Evolutionary conservation across 2,888 invertebrate genomes (phyloP), one percentile per base, ranked within the genome.

Genomic region (Odiellus spinosus): DNA sequence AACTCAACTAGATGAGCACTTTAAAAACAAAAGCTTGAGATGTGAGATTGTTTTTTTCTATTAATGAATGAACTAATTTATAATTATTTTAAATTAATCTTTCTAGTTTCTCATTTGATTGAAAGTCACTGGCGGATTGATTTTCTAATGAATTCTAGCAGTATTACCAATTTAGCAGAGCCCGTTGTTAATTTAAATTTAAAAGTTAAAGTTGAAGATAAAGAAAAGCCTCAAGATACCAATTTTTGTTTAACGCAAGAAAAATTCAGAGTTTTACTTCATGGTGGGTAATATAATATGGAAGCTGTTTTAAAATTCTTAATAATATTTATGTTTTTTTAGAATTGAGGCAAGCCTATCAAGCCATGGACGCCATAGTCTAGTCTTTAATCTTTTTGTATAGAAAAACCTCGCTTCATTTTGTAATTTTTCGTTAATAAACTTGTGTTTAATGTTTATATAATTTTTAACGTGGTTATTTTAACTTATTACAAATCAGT

Each of bases 21-120:
- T 51, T n/a, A 48, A 41, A n/a, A 46, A 44, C 8, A 45, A 48
- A n/a, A 48, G 40, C n/a, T 44, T 51, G 26, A 51, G 48, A 39
- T 26, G 50, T 50, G 42, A 39, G 50, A 36, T 34, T 12, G n/a
- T n/a, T n/a, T n/a, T n/a, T n/a, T n/a, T n/a, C n/a, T n/a, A 26
- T 26, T 26, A 26, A 26, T n/a, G 26, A 26, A 4, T 26, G 8
- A 6, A 26, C 4, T 26, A 26, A 8, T 26, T 26, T 26, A 26
- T 26, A 26, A 26, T 26, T 26, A 26, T n/a, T 42, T 6, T 20
- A 14, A 14, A 14, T 5, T 26, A n/a, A 21, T 26, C n/a, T 40
- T 2, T 11, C 15, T n/a, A 50, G 50, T 51, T 8, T 40, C 51
- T 12, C 32, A 44, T 40, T 36, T 51, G 5, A 12, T 14, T 2